phyloP scores from a whole-genome alignment of 2,113 vertebrate genomes.

The Scytalopus superciliaris region DNA sequence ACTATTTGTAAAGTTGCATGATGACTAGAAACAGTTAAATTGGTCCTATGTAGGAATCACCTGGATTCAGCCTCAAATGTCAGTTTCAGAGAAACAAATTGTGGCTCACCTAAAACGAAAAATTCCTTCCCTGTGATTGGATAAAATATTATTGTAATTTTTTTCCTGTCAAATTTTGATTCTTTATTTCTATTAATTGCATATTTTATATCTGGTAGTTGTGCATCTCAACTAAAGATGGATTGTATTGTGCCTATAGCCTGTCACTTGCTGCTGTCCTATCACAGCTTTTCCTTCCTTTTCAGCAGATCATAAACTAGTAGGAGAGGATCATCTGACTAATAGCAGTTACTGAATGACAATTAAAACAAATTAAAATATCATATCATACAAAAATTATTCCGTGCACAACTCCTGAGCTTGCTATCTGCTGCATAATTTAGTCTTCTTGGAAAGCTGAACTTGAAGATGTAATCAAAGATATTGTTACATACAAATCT shows the following conservation, averaged over 20 bases:
- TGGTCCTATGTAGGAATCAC: neutral
- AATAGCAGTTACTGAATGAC: neutral
- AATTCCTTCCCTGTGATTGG: neutral
- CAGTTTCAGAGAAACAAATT: neutral
- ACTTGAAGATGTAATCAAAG: neutral
- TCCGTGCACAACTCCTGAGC: neutral
- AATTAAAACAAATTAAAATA: constrained; percentile 10
- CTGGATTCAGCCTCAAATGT: neutral
- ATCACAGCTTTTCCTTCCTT: neutral
- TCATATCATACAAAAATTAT: neutral
- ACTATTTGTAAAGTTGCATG: neutral
- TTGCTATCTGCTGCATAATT: neutral
- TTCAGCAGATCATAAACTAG: neutral
- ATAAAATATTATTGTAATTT: neutral
- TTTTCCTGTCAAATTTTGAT: neutral
- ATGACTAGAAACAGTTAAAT: neutral
- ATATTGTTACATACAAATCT: constrained; percentile 1
- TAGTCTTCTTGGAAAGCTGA: constrained; percentile 19
- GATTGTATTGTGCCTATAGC: neutral
- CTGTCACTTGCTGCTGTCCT: neutral
- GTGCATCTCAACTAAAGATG: neutral
- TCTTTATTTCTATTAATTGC: neutral
- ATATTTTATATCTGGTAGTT: neutral
- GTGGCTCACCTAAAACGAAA: neutral
- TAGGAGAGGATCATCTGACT: neutral